Base-by-base conservation (phyloP, 2,113 vertebrate genomes). In the Axis porcinus region DNA sequence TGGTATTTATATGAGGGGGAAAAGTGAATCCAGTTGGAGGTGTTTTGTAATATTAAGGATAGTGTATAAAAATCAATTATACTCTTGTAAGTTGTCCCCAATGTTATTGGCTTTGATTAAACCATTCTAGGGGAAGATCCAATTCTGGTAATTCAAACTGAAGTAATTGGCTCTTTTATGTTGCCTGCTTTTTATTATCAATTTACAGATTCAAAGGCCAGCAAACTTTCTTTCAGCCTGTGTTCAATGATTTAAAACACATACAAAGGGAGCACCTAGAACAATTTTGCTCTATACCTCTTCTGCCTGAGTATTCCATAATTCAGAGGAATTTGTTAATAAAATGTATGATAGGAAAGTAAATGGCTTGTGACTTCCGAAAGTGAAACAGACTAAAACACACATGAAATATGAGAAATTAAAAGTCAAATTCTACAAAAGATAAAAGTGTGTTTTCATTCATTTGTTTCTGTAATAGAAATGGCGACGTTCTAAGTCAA, bases 41-140 rank as follows among this genome's bases (percentile, higher is more conserved):
- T 92, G 81, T 97, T 97, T 96, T 96, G 40, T 92, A 90, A 95
- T 97, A 96, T 95, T 93, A 97, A 97, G 86, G 43, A 43, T 58
- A 92, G 81, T 86, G 19, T 92, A 57, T 97, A 97, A 97, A 97
- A 98, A 98, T 97, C 98, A 98, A 79, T 94, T 95, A 52, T 92
- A 76, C 93, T 70, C n/a, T 91, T 40, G 4, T 96, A 93, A 94
- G 57, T 89, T 91, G 47, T 96, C 83, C 78, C 84, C 93, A 86
- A 55, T 96, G 92, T 97, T 95, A 87, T 92, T 96, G 96, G 79
- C 62, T 95, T 98, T 97, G 97, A 98, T 95, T 97, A 98, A 98
- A 94, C 74, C 84, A 74, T 97, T 95, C 81, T 82, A 95, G 81
- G 57, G 76, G 74, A 97, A 97, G 84, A 97, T 70, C 43, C 30